Conservation (phyloP, 1,140 invertebrate genomes). For the Drosophila melanogaster region DNA sequence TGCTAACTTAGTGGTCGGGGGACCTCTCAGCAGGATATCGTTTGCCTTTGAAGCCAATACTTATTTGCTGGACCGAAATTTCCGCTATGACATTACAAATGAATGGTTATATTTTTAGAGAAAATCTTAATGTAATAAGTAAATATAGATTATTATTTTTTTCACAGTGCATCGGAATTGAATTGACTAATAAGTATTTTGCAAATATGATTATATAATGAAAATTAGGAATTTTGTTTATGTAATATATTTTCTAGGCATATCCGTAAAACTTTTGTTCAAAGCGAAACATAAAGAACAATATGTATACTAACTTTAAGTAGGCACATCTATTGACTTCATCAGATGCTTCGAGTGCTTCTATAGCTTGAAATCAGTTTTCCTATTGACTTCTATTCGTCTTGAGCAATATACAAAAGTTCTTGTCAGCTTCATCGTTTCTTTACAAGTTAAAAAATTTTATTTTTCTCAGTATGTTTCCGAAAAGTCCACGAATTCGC, state of each 20-base stretch:
- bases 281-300: too few relatives aligned
- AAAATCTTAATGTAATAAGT: too few relatives aligned
- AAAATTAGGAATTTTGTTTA: too few relatives aligned
- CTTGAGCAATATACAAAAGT: slow-evolving; percentile 26
- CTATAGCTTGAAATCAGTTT: slow-evolving; percentile 5
- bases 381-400: neutral
- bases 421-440: neutral
- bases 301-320: neutral
- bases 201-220: too few relatives aligned
- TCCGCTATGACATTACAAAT: neutral
- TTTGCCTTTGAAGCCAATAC: slow-evolving; percentile 31
- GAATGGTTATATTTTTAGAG: neutral
- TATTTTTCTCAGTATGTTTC: slow-evolving; percentile 38
- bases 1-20: slow-evolving; percentile 1
- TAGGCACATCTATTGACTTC: neutral
- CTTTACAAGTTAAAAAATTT: slow-evolving; percentile 1
- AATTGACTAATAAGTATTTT: too few relatives aligned
- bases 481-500: slow-evolving; percentile 61
- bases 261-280: too few relatives aligned
- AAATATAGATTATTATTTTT: too few relatives aligned
- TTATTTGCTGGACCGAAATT: slow-evolving; percentile 10
- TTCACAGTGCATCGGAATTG: too few relatives aligned
- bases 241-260: too few relatives aligned
- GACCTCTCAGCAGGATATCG: slow-evolving; percentile 19
- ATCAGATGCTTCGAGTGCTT: neutral